Evolutionary conservation across 2,113 vertebrate genomes (phyloP), one percentile per base, ranked within the genome.

Genomic region (Nothobranchius kuhntae): DNA sequence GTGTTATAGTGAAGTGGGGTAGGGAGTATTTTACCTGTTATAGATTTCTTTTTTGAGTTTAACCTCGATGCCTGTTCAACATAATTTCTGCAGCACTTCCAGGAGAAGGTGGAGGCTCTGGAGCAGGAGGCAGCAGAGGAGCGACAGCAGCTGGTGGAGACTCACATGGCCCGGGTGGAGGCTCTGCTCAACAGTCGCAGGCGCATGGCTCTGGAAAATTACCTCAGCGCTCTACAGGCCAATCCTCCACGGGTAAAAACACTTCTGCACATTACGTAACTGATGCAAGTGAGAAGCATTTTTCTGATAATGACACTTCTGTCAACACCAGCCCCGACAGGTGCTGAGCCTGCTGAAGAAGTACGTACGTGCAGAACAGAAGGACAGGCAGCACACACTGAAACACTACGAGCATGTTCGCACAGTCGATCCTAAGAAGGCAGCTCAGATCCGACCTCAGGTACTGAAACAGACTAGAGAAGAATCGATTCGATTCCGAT

Each of bases 81-180:
- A 12, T 50, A n/a, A 13, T 14, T 35, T 24, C 12, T 64, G 51
- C 80, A 99, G 98, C 95, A 95, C 87, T 99, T 98, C 90, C 96
- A 99, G 87, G 93, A 95, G 6, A 96, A 94, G 89, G 96, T 98
- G 66, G 98, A 98, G 74, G 94, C 95, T 13, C 90, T 99, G 68
- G 97, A 99, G 92, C 95, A 96, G 71, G 96, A 98, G 81, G 96
- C 97, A 3, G 97, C 95, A 0, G 95, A 94, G 0, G 97, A 99
- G 92, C 95, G 98, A 73, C 96, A 98, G 92, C 97, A 98, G 89
- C 91, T 99, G 40, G 96, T 99, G 72, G 98, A 99, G 66, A 98
- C 96, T 4, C 97, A 99, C 87, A 92, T 98, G 86, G 96, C 96
- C 17, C 95, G 96, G 0, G 98, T 99, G 56, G 97, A 99, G 73